Conservation (phyloP, 1,140 invertebrate genomes). For the Monomorium pharaonis region DNA sequence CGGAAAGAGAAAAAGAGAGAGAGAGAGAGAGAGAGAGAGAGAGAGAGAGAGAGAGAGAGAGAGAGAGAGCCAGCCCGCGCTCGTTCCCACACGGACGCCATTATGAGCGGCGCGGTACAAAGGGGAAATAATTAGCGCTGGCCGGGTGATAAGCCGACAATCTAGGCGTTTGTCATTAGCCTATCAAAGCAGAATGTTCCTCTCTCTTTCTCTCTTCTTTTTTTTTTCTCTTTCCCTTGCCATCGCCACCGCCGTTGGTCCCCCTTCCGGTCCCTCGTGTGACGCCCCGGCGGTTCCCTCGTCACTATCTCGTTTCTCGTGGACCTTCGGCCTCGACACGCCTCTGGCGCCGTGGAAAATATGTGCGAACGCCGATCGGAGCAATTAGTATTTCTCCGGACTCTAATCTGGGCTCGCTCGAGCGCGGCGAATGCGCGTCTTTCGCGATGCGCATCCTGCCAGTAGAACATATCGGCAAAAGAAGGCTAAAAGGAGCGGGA, state of each 20-base stretch:
- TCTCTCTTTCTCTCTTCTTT: conserved; percentile 45
- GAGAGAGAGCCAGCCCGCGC: background rate
- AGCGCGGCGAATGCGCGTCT: conserved; percentile 63
- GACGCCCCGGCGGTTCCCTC: conserved; percentile 41
- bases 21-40: background rate
- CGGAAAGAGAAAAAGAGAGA: conserved; percentile 16
- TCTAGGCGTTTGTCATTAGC: conserved; percentile 85
- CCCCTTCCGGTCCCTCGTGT: conserved; percentile 41
- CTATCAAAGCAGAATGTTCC: conserved; percentile 82
- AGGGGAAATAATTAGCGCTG: conserved; percentile 84
- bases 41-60: conserved; percentile 1
- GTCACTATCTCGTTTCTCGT: conserved; percentile 54
- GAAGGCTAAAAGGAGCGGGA: background rate
- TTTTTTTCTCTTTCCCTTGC: conserved; percentile 19
- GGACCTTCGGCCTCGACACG: conserved; percentile 68
- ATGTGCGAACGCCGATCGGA: conserved; percentile 75
- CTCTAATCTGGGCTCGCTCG: conserved; percentile 68
- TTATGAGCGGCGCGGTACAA: conserved; percentile 80
- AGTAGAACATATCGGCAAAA: conserved; percentile 16
- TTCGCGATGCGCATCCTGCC: conserved; percentile 41
- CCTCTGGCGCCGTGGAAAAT: conserved; percentile 74
- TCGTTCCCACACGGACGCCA: conserved; percentile 64
- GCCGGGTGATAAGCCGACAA: conserved; percentile 82
- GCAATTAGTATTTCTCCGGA: conserved; percentile 81
- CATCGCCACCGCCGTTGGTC: background rate